A percentile compares a stretch with the other conserved stretches of the same genome.
Evolutionary conservation across 2,113 vertebrate species (phyloP).

Genomic region (Garra rufa): DNA sequence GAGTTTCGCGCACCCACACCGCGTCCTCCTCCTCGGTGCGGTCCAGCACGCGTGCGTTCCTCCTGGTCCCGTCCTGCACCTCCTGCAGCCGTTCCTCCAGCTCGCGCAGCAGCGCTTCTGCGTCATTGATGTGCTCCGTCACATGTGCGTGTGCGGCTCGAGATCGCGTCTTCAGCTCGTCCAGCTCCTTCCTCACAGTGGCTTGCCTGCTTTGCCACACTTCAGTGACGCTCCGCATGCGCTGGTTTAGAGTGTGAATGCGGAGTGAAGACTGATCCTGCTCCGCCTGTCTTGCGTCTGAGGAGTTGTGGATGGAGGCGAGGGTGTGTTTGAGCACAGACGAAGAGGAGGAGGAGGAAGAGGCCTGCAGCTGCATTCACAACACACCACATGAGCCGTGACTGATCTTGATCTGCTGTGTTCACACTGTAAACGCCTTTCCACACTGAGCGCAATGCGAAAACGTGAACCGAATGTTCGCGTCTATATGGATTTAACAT

Average conservation of each 20-base stretch:
- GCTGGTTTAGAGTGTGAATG: conserved; percentile 78
- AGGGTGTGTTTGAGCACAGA: conserved; percentile 82
- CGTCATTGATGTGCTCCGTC: conserved; percentile 83
- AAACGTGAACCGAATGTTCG: no score
- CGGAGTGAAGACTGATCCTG: conserved; percentile 76
- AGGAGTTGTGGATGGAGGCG: conserved; percentile 73
- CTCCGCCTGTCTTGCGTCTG: conserved; percentile 76
- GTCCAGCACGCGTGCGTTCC: conserved; percentile 85
- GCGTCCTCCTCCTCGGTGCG: conserved; percentile 87
- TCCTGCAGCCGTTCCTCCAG: conserved; percentile 84
- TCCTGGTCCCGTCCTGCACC: conserved; percentile 86
- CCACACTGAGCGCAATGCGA: no score
- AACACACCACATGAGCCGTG: conserved; percentile 86
- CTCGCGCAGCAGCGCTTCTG: conserved; percentile 77
- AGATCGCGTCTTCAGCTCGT: conserved; percentile 79
- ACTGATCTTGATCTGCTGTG: conserved; percentile 42
- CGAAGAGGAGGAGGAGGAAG: conserved; percentile 78
- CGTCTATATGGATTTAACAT: no score
- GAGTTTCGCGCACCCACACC: conserved; percentile 71
- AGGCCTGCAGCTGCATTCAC: conserved; percentile 89
- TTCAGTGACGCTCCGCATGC: conserved; percentile 82
- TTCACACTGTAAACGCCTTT: no score
- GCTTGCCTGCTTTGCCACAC: conserved; percentile 81
- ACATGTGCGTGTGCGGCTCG: conserved; percentile 79
- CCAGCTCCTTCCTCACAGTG: conserved; percentile 75